These are phyloP conservation scores for Cinclus mexicanus DNA, from an alignment of 2,113 vertebrate species.

Conservation along the genomic window DNA sequence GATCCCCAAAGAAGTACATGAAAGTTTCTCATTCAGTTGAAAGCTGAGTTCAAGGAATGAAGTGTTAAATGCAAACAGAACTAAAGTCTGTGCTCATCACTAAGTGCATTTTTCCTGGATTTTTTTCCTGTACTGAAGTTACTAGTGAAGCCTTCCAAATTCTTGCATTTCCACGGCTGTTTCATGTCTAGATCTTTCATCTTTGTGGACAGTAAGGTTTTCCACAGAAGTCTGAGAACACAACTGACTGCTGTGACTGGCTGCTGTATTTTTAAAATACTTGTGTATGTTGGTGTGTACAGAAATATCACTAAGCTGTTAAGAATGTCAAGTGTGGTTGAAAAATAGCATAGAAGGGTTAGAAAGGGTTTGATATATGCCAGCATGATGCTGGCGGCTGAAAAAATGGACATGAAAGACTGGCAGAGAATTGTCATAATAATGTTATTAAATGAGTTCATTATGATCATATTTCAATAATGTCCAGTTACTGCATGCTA, in stretches of 20 bases:
- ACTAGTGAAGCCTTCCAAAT: neutral
- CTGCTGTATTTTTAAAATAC: neutral
- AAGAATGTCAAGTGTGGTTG: neutral
- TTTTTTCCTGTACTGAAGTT: neutral
- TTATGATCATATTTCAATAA: neutral
- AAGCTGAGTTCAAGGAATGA: neutral
- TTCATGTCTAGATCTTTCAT: neutral
- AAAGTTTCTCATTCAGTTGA: neutral
- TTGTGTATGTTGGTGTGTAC: neutral
- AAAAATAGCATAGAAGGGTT: rapidly evolving
- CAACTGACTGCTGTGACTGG: neutral
- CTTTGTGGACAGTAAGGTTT: neutral
- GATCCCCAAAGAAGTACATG: neutral
- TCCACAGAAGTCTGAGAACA: neutral
- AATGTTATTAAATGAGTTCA: neutral
- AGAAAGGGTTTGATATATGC: neutral
- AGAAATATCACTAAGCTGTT: neutral
- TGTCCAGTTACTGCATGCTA: rapidly evolving
- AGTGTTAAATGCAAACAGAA: neutral
- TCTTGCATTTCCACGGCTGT: neutral
- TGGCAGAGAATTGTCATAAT: neutral
- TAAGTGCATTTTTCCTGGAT: neutral
- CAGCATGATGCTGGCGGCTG: neutral
- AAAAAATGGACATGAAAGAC: neutral
- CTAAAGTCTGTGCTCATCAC: neutral